Evolutionary conservation across 2,888 invertebrate genomes (phyloP).

Genomic region (Lumbricus terrestris): DNA sequence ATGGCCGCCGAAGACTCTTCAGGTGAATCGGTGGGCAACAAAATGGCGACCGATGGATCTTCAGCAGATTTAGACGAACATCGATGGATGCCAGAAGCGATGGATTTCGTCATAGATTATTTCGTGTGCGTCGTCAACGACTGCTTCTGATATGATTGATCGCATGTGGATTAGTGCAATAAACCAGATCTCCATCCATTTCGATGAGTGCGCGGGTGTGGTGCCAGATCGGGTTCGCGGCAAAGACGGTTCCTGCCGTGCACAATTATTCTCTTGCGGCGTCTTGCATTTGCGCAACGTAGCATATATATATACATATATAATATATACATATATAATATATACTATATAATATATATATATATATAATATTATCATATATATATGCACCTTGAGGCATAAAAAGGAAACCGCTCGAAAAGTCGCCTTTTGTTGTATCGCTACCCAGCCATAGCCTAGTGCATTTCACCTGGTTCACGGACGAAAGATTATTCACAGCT

Average conservation of each 20-base stretch:
- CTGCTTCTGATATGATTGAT: constrained; percentile 3
- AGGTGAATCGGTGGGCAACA: background rate
- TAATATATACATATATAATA: too few relatives aligned
- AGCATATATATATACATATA: too few relatives aligned
- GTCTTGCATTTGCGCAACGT: background rate
- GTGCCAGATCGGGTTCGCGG: background rate
- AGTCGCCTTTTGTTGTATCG: too few relatives aligned
- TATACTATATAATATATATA: too few relatives aligned
- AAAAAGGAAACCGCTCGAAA: too few relatives aligned
- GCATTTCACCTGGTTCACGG: too few relatives aligned
- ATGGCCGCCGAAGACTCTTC: background rate
- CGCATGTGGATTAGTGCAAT: background rate
- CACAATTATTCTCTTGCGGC: background rate
- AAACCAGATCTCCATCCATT: background rate
- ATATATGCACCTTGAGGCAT: too few relatives aligned
- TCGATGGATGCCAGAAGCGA: background rate
- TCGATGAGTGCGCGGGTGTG: background rate
- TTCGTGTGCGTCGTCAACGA: constrained; percentile 3
- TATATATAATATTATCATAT: too few relatives aligned
- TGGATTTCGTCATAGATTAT: too few relatives aligned
- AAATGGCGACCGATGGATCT: too few relatives aligned
- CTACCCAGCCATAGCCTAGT: too few relatives aligned
- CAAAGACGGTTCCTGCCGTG: background rate
- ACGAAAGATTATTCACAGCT: too few relatives aligned
- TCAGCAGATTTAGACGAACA: background rate